Conservation (phyloP, 1,140 invertebrate species). For the Rhyzopertha dominica region DNA sequence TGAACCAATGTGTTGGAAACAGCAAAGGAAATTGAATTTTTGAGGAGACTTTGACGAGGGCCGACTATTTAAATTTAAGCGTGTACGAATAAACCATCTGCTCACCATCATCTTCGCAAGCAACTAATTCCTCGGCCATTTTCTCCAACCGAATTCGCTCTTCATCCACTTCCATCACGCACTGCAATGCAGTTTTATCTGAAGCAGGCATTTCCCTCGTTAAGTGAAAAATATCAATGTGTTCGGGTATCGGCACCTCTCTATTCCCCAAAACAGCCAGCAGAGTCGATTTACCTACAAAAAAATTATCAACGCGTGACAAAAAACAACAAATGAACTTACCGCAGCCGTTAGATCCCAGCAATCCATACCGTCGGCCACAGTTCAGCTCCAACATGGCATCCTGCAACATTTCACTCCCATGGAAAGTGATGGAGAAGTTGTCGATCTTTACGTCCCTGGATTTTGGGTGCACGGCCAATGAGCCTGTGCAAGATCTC, state of each 20-base stretch:
- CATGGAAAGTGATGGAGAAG: constrained; percentile 97
- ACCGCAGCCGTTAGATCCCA: constrained; percentile 96
- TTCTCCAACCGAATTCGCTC: constrained; percentile 89
- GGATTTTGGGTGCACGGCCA: constrained; percentile 91
- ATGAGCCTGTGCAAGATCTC: constrained; percentile 87
- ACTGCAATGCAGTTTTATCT: constrained; percentile 86
- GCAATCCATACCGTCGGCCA: constrained; percentile 91
- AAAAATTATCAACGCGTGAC: background rate
- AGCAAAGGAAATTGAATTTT: too few species aligned
- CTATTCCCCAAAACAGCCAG: constrained; percentile 86
- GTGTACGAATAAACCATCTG: too few species aligned
- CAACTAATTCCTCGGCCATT: constrained; percentile 83
- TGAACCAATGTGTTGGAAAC: too few species aligned
- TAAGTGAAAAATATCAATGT: constrained; percentile 97
- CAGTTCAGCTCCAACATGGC: constrained; percentile 96
- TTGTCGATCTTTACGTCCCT: constrained; percentile 96
- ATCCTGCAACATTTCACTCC: constrained; percentile 91
- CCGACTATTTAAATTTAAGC: too few species aligned
- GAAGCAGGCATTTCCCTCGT: constrained; percentile 95
- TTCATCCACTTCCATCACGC: constrained; percentile 98
- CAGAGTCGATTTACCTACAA: constrained; percentile 84
- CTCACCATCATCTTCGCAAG: constrained; percentile 78
- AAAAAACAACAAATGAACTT: constrained; percentile 35
- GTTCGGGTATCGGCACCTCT: constrained; percentile 93
- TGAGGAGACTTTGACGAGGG: too few species aligned